A percentile compares a stretch with the other conserved stretches of the same genome.
Evolutionary conservation across 2,797 vertebrate species (phyloP).

Genomic region (Myotis findleyi): DNA sequence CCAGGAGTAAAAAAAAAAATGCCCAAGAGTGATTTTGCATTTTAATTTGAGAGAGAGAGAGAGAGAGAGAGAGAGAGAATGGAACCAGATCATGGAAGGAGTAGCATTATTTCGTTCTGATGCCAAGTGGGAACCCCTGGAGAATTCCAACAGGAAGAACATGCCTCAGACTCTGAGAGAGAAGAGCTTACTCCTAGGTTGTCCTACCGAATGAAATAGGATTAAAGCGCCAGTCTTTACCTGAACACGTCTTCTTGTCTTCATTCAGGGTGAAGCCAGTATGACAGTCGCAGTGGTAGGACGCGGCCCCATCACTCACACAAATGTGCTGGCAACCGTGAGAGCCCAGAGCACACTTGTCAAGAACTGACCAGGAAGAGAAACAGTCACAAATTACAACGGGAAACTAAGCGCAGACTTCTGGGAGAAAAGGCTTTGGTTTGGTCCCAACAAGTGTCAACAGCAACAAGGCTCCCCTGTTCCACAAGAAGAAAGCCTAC

Average conservation of each 20-base stretch:
- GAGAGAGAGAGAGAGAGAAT: neutral
- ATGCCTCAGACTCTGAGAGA: neutral
- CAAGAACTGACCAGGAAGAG: constrained; percentile 83
- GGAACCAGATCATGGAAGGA: neutral
- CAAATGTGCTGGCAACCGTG: constrained; percentile 92
- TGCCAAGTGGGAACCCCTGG: neutral
- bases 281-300: constrained; percentile 89
- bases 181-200: neutral
- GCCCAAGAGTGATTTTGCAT: neutral
- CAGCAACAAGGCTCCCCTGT: rapidly evolving
- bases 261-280: constrained; percentile 89
- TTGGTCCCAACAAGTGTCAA: neutral
- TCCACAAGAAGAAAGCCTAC: neutral
- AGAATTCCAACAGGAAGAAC: neutral
- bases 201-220: neutral
- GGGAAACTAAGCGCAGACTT: neutral
- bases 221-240: constrained; percentile 82
- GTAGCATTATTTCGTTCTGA: neutral
- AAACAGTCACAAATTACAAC: neutral
- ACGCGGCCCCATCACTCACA: constrained; percentile 83
- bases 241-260: constrained; percentile 91
- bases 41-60: neutral
- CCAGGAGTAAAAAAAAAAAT: neutral
- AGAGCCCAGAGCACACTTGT: constrained; percentile 89
- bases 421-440: neutral